Base-by-base conservation (phyloP, 2,888 invertebrate genomes). In the Linnaemya tessellans region DNA sequence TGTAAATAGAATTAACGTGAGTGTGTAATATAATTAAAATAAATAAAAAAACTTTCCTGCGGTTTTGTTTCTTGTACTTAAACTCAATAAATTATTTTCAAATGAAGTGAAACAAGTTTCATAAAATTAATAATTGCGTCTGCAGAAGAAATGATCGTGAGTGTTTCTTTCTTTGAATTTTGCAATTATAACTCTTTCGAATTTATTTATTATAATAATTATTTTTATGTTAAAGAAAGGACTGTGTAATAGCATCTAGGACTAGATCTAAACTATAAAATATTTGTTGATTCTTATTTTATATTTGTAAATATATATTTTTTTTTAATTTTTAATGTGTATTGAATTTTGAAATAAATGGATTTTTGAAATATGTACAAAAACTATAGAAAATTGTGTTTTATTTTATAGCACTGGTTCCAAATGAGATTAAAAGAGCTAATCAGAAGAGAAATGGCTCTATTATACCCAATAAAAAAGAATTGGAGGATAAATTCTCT, bases 21-120 rank as follows among this genome's bases (percentile, higher is more conserved):
- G 71, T 71, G 64, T 64, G 51, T 54, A 77, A 71, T 13, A 68
- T 43, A 65, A 20, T 49, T 62, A 38, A 75, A 82, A 71, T 65
- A 67, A 62, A 67, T 54, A 38, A 62, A 38, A 62, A 51, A 79
- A 73, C n/a, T 79, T 65, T 58, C 58, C 58, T 82, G 77, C 82
- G 82, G 82, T 82, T 82, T 82, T 60, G 51, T 43, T 71, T 71
- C 82, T 77, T 78, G 51, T 82, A 71, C 65, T 82, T 70, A 75
- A 64, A 81, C 22, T 43, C 13, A 64, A 56, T 65, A 73, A 73
- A 65, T 56, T 56, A 35, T 64, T 64, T 64, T 20, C 13, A 43
- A 60, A 73, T 20, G 18, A 30, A 58, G 8, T 35, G 30, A 38
- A 68, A 73, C 13, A 58, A 30, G 25, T 11, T 43, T 58, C 15